Evolutionary conservation across 2,797 vertebrate species (phyloP).

Genomic region (Myripristis murdjan): DNA sequence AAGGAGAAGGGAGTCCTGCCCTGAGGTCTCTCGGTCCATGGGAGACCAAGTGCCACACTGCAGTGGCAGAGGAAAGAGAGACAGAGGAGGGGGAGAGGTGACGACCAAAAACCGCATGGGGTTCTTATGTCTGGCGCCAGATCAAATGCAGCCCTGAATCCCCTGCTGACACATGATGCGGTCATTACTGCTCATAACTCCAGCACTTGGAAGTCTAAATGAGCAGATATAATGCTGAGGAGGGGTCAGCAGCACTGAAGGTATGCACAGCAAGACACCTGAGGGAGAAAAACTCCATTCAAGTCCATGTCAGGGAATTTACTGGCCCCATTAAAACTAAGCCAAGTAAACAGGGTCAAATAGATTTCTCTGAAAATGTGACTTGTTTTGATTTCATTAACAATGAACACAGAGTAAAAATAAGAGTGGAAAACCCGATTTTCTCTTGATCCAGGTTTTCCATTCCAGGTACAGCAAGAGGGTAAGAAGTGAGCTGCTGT

Average conservation of each 20-base stretch:
- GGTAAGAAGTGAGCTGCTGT: conserved; percentile 46
- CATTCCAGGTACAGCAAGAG: conserved; percentile 57
- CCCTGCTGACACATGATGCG: conserved; percentile 25
- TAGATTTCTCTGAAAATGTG: neutral
- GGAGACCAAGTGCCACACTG: conserved; percentile 45
- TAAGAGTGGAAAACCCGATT: neutral
- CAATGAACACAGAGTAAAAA: neutral
- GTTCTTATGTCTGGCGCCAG: conserved; percentile 49
- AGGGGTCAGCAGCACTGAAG: conserved; percentile 7
- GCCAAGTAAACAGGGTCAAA: neutral
- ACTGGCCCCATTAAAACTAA: neutral
- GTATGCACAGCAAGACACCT: neutral
- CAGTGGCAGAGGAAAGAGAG: conserved; percentile 33
- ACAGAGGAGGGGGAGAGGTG: conserved; percentile 32
- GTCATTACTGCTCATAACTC: conserved; percentile 24
- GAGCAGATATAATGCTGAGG: neutral
- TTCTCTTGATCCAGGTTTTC: conserved; percentile 6
- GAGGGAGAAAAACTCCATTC: neutral
- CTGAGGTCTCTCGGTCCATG: conserved; percentile 47
- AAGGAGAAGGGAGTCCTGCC: conserved; percentile 45
- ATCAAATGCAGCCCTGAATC: conserved; percentile 55
- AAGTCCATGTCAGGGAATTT: neutral
- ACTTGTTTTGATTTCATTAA: neutral
- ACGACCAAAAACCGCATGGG: conserved; percentile 53
- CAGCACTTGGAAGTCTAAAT: conserved; percentile 16